These are phyloP conservation scores for Ectemnius continuus DNA, from an alignment of 2,888 invertebrate species.

Conservation along the genomic window DNA sequence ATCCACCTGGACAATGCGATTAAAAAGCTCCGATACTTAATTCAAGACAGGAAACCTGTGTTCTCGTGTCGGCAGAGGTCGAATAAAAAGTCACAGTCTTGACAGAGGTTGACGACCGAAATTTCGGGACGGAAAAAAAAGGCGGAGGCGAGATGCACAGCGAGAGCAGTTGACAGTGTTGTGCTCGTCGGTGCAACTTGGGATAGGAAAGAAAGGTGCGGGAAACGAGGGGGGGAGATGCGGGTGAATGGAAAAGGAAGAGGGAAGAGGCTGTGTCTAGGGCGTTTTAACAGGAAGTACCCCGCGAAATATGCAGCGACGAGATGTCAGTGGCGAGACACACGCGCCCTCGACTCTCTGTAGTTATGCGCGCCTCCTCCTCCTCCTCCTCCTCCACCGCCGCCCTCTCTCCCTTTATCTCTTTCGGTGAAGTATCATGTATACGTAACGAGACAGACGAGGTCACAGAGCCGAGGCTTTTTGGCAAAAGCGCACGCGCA, in stretches of 20 bases:
- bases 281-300: background rate
- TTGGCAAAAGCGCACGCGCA: conserved; percentile 24
- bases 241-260: background rate
- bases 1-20: too few species aligned
- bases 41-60: too few species aligned
- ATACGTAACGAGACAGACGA: conserved; percentile 24
- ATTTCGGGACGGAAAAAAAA: too few species aligned
- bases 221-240: conserved; percentile 5
- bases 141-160: too few species aligned
- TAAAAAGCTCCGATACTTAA: too few species aligned
- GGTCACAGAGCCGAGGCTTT: conserved; percentile 28
- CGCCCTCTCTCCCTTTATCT: background rate
- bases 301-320: conserved; percentile 7
- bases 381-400: too few species aligned
- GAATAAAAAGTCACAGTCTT: too few species aligned
- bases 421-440: conserved; percentile 7
- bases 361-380: background rate
- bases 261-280: background rate
- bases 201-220: background rate
- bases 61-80: too few species aligned
- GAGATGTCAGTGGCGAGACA: conserved; percentile 4
- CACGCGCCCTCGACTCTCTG: background rate
- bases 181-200: too few species aligned
- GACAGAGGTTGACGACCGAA: too few species aligned
- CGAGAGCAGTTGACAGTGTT: too few species aligned